Base-by-base conservation (phyloP, 2,797 vertebrate species). In the Tokudaia tokunoshimensis region DNA sequence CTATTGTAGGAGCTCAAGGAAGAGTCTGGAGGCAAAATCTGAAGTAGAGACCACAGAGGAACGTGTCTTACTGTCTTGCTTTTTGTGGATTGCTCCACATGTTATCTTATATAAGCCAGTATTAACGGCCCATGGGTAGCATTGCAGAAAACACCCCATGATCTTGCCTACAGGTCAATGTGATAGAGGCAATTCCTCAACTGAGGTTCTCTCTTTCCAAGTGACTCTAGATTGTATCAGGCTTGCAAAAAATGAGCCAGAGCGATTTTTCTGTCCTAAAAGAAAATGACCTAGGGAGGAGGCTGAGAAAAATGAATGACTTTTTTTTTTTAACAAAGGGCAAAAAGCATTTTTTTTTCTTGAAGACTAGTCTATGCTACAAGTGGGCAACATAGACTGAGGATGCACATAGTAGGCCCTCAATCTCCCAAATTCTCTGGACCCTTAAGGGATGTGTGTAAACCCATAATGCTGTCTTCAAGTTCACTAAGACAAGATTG, bases 391-490 rank as follows among this genome's bases (percentile, higher is more conserved):
- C 83, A 47, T 29, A 1, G 19, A 55, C 13, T 10, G 5, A 24
- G 63, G 47, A 26, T 34, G 17, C 1, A 10, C 37, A 37, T 0
- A 5, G 20, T 0, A 8, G 41, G 2, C 7, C 52, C 29, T 15
- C 20, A 67, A 26, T 74, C 24, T 12, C 52, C 37, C 26, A 3
- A 57, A 34, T 37, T 17, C 14, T 41, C 47, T 5, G 20, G 52
- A 31, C 44, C 2, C 31, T 7, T 67, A 75, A 0, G 1, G 17
- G 0, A 0, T 74, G n/a, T 85, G 12, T 70, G 8, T n/a, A 74
- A 9, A 89, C 17, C 0, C 13, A 13, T 0, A 1, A 47, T 1
- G 0, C 52, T 24, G 10, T 57, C 22, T 34, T 50, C 78, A 87
- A 6, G 15, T 55, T 74, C 6, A 31, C 24, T 20, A 1, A 44